These are phyloP conservation scores for Elysia chlorotica DNA, from an alignment of 1,140 invertebrate species.

Conservation along the genomic window DNA sequence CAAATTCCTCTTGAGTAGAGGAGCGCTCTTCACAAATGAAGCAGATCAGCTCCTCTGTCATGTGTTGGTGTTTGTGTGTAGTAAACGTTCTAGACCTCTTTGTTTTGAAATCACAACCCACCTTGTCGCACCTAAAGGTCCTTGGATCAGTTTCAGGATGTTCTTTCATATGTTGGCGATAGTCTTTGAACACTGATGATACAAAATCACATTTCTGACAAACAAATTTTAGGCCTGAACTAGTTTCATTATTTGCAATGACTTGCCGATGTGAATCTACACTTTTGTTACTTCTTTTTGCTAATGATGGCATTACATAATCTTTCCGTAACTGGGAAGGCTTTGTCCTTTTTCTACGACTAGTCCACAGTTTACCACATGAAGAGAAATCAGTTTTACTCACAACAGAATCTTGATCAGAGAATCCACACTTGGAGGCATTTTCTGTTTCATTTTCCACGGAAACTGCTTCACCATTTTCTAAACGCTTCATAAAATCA, in stretches of 20 bases:
- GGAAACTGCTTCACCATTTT: constrained; percentile 16
- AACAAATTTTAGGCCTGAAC: constrained; percentile 27
- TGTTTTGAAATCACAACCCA: constrained; percentile 46
- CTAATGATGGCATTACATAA: constrained; percentile 30
- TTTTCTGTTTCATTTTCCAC: constrained; percentile 6
- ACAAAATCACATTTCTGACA: constrained; percentile 43
- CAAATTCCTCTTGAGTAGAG: constrained; percentile 59
- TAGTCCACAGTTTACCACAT: constrained; percentile 15
- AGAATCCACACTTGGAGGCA: too few relatives aligned
- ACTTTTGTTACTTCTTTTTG: constrained; percentile 16
- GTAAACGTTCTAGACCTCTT: constrained; percentile 41
- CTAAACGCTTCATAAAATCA: constrained; percentile 10
- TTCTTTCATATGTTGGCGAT: constrained; percentile 25
- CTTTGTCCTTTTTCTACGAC: constrained; percentile 23
- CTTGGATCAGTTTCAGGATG: constrained; percentile 28
- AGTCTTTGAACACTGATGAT: constrained; percentile 17
- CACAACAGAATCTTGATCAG: background rate
- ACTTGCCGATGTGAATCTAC: too few relatives aligned
- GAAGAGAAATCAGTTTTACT: constrained; percentile 13
- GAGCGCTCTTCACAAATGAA: constrained; percentile 65
- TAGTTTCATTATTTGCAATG: background rate
- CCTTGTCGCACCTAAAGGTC: constrained; percentile 39
- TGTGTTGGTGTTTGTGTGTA: constrained; percentile 60
- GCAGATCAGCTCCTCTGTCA: constrained; percentile 62
- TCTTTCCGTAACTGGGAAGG: constrained; percentile 25